phyloP scores from a whole-genome alignment of 2,888 invertebrate species.

The Macropis europaea region DNA sequence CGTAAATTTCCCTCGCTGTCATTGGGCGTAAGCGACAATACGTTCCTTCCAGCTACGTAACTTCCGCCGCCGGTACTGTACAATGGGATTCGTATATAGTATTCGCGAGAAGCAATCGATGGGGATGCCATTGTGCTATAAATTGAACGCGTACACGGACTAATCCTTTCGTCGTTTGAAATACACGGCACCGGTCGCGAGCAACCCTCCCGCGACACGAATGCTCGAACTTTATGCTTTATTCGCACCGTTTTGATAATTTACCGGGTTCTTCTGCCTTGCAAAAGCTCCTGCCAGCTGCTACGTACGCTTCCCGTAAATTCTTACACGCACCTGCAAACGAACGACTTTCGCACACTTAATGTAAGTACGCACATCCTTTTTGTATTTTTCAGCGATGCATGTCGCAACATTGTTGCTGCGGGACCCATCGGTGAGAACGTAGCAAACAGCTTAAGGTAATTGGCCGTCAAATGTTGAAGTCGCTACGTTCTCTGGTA shows the following conservation, averaged over 20 bases:
- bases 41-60: not conserved
- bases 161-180: not conserved
- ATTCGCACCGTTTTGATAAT: not conserved
- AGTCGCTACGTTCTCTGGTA: too few relatives aligned
- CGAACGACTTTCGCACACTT: not conserved
- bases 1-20: slow-evolving; percentile 33
- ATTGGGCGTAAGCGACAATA: not conserved
- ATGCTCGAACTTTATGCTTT: not conserved
- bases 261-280: not conserved
- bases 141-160: slow-evolving; percentile 17
- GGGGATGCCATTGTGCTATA: not conserved
- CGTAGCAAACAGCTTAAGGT: too few relatives aligned
- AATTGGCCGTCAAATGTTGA: too few relatives aligned
- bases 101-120: slow-evolving; percentile 26
- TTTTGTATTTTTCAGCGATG: not conserved
- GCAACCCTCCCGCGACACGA: not conserved
- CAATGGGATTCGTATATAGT: too few relatives aligned
- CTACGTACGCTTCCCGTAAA: not conserved
- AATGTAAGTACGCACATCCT: not conserved
- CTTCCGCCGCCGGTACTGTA: not conserved
- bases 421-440: too few relatives aligned
- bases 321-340: slow-evolving; percentile 7
- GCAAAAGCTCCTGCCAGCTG: not conserved
- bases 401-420: slow-evolving; percentile 4
- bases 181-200: slow-evolving; percentile 7